Base-by-base conservation (phyloP, 2,888 invertebrate genomes). In the Diploptera punctata region DNA sequence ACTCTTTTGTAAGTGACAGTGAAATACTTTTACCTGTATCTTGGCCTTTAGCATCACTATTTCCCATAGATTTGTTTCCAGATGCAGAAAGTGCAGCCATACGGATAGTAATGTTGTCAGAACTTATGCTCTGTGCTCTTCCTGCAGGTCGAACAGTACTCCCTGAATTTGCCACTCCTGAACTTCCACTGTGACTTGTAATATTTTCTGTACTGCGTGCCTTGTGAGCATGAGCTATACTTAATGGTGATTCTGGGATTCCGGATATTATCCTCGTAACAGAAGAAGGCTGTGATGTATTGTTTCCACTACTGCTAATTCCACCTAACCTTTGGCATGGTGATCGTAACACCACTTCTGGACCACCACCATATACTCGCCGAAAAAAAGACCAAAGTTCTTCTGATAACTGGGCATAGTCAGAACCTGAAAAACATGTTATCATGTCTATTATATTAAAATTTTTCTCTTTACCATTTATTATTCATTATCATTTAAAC, bases 311-410 rank as follows among this genome's bases (percentile, higher is more conserved):
- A 38, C 9, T 16, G 16, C n/a, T 29, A 13, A 21, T 18, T 13
- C 4, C 21, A 0, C 43, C 26, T 2, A 49, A 38, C n/a, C 73
- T 54, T n/a, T 71, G 68, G 24, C 62, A 68, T 18, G 74, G 61
- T 52, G 76, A 69, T 26, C 77, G 67, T 19, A 87, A 77, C 76
- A 86, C 81, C 52, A 95, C 87, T 80, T 94, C 94, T 0, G 97
- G 97, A 0, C 97, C 97, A 0, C 97, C 97, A 10, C 94, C 93
- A 81, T 98, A 98, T 68, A 93, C 93, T 74, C 87, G 87, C 68
- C 90, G 87, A 81, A 98, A 92, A 84, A 95, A 97, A 76, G 90
- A 87, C 97, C 97, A 98, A 71, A 94, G 86, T 52, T 92, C 92
- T 78, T 93, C 91, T 77, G 93, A 93, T 57, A 97, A 87, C 80